Evolutionary conservation across 37 sponge, comb jelly and placozoan species (phyloP), one percentile per base, ranked within the genome.

Genomic region (Aplysina aerophoba): DNA sequence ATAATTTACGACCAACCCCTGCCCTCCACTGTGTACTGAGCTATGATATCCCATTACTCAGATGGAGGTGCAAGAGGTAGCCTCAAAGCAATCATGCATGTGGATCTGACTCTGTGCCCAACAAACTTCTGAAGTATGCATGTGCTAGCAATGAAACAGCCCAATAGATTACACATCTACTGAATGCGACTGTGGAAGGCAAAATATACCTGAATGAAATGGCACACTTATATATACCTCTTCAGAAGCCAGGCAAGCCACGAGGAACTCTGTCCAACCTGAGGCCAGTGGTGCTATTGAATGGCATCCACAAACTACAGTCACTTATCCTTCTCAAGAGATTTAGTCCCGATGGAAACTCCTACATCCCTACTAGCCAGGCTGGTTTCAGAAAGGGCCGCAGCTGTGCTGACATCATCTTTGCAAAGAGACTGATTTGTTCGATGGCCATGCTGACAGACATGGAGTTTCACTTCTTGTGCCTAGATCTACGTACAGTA

Each of bases 211-310:
- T 75, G 25, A 21, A 36, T 24, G 44, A 31, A 0, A 40, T 75
- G 78, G 78, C 53, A 75, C 78, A 40, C 78, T 75, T 2, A 50
- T n/a, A n/a, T n/a, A n/a, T 75, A n/a, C 41, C 78, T 36, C 78
- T 75, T 21, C 78, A 36, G 53, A 75, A 75, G 37, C 78, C 78
- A 21, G n/a, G 37, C 53, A 75, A 75, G 37, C 78, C 78, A 41
- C 78, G 53, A 25, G 78, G 78, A n/a, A n/a, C n/a, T n/a, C n/a
- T n/a, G n/a, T n/a, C n/a, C n/a, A 36, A 53, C 2, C 78, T 75
- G 22, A 53, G 39, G 37, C 24, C 15, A 71, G 1, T n/a, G n/a
- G n/a, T n/a, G n/a, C n/a, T n/a, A n/a, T n/a, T n/a, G n/a, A n/a
- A n/a, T n/a, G n/a, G n/a, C n/a, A n/a, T n/a, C n/a, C n/a, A n/a